These are phyloP conservation scores for Rhopilema esculentum DNA, from an alignment of 30 jellyfish, hydroid and myxozoan genomes.

Conservation along the genomic window DNA sequence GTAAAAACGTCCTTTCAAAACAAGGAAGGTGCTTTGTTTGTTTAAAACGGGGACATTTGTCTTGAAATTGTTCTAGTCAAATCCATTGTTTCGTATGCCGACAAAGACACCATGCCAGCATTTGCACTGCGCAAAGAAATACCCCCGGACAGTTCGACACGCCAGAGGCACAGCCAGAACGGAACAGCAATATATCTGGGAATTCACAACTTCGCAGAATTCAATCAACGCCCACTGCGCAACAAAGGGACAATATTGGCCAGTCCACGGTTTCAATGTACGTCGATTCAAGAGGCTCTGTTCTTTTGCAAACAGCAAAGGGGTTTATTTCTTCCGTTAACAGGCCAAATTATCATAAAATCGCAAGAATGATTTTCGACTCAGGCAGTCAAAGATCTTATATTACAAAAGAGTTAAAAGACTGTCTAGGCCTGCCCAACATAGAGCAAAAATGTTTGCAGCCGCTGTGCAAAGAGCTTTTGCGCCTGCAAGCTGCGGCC, in stretches of 20 bases:
- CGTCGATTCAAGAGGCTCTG: neutral
- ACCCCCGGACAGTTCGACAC: neutral
- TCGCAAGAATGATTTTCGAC: slow-evolving; percentile 10
- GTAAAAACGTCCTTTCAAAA: neutral
- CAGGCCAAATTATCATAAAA: neutral
- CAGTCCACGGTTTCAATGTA: slow-evolving; percentile 23
- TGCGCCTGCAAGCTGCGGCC: no score
- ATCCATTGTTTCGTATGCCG: neutral
- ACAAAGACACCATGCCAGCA: slow-evolving; percentile 16
- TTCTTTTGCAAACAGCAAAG: slow-evolving; percentile 33
- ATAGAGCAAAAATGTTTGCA: neutral
- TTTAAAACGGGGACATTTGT: slow-evolving; percentile 3
- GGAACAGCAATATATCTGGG: neutral
- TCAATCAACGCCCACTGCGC: neutral
- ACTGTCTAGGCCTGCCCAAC: no score
- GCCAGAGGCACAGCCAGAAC: neutral
- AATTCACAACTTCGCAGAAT: neutral
- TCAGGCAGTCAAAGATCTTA: slow-evolving; percentile 31
- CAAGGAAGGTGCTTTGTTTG: slow-evolving; percentile 28
- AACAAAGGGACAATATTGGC: no score
- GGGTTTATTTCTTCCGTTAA: slow-evolving; percentile 24
- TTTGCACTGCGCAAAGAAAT: slow-evolving; percentile 8
- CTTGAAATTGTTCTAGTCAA: neutral
- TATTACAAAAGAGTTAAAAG: slow-evolving; percentile 2
- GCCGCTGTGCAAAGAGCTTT: no score